Evolutionary conservation across 2,888 invertebrate species (phyloP).

Genomic region (Pandemis heparana): DNA sequence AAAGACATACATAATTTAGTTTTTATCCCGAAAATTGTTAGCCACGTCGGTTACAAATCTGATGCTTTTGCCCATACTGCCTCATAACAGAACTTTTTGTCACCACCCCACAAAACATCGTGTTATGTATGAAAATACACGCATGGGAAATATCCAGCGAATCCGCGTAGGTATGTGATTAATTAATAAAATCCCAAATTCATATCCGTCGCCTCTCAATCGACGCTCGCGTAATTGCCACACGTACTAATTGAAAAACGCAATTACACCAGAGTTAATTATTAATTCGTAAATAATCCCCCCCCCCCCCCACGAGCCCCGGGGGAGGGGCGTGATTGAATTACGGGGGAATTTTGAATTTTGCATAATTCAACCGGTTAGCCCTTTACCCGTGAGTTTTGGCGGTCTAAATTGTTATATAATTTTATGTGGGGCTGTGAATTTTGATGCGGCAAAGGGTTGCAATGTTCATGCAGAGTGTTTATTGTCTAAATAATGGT

Average conservation of each 20-base stretch:
- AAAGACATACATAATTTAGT: no score
- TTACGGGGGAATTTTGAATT: conserved; percentile 84
- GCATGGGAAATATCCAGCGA: neutral
- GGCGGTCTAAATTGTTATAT: conserved; percentile 39
- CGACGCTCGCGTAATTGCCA: conserved; percentile 74
- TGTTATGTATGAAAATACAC: neutral
- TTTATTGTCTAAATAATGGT: neutral
- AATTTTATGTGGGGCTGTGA: conserved; percentile 35
- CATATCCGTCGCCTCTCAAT: conserved; percentile 49
- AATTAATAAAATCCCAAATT: conserved; percentile 59
- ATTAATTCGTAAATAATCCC: conserved; percentile 86
- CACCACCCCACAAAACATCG: neutral
- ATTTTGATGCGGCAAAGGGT: conserved; percentile 29
- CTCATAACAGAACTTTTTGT: neutral
- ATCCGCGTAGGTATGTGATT: neutral
- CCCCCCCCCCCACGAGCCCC: conserved; percentile 54
- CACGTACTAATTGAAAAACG: conserved; percentile 82
- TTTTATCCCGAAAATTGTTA: no score
- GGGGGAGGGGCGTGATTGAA: conserved; percentile 76
- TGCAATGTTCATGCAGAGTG: neutral
- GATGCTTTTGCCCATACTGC: no score
- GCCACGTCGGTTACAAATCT: no score
- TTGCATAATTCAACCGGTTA: conserved; percentile 82
- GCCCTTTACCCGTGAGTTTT: conserved; percentile 69
- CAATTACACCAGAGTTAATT: conserved; percentile 83